Evolutionary conservation across 1,140 invertebrate genomes (phyloP).

Genomic region (Sycophaga agraensis): DNA sequence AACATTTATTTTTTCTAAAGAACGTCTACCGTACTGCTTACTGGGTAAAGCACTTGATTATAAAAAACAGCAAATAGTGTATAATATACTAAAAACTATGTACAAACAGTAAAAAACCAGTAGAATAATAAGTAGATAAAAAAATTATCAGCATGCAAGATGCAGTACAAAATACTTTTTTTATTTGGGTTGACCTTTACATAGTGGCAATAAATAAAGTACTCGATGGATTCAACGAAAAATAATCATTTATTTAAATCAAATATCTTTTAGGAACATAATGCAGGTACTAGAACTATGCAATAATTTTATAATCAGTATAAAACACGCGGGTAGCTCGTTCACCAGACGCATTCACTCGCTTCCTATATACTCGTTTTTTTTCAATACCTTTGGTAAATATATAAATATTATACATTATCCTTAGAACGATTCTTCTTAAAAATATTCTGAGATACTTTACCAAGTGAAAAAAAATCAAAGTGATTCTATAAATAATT

Average conservation of each 20-base stretch:
- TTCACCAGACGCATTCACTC: not conserved
- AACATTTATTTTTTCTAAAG: no score
- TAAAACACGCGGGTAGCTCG: constrained; percentile 20
- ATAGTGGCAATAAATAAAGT: constrained; percentile 24
- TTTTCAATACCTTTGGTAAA: constrained; percentile 2
- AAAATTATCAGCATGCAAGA: constrained; percentile 15
- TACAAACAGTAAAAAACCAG: not conserved
- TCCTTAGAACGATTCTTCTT: not conserved
- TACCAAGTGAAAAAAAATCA: not conserved
- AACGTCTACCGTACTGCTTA: no score
- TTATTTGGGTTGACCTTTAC: not conserved
- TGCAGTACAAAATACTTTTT: no score
- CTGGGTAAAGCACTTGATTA: no score
- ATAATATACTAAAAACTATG: not conserved
- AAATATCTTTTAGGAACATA: constrained; percentile 42
- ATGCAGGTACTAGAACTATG: constrained; percentile 32
- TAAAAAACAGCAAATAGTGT: not conserved
- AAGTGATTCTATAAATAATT: not conserved
- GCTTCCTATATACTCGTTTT: not conserved
- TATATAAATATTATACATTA: constrained; percentile 6
- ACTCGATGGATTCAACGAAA: constrained; percentile 37
- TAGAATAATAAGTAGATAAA: not conserved
- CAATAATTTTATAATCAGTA: constrained; percentile 18
- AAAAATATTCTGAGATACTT: not conserved
- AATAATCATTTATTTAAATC: constrained; percentile 49